Evolutionary conservation across 2,113 vertebrate genomes (phyloP), one percentile per base, ranked within the genome.

Genomic region (Semnornis frantzii): DNA sequence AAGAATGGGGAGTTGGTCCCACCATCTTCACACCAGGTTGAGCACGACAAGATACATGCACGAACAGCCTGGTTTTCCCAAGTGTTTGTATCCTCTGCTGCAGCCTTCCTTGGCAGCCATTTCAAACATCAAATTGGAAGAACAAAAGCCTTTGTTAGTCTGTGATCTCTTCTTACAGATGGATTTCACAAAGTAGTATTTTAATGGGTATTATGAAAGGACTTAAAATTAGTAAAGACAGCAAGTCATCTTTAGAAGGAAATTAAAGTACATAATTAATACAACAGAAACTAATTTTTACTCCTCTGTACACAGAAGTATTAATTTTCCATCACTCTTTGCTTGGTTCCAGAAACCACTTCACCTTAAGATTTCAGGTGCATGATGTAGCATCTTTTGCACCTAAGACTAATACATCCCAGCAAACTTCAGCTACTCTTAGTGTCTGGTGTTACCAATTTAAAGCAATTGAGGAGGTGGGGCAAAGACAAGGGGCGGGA

Each of bases 371-470:
- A 10, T 4, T 57, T 31, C 62, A 64, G 20, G 34, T 9, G 6
- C 2, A n/a, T 2, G 2, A 58, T 57, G 15, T 0, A 59, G 25
- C 19, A 78, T 3, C n/a, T 54, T 46, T 23, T 37, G 1, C 23
- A 5, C 10, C 58, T n/a, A 48, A 63, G 30, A 2, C 3, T 12
- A 39, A 5, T 4, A 2, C 1, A 2, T 27, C 25, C 23, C 4
- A 7, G 5, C 31, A 71, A 27, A 6, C 13, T 13, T 12, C 5
- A 24, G 28, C 4, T 34, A 5, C 7, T 20, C 11, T 12, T 68
- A 3, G 20, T 5, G 8, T n/a, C 21, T 27, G 62, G 27, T 17
- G 50, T 46, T 39, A 80, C 7, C 64, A 39, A 6, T 4, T 28
- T 15, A 8, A 15, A 42, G 8, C 31, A 30, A 57, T 30, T 30